Evolutionary conservation across 2,797 vertebrate species (phyloP).

Genomic region (Falco peregrinus): DNA sequence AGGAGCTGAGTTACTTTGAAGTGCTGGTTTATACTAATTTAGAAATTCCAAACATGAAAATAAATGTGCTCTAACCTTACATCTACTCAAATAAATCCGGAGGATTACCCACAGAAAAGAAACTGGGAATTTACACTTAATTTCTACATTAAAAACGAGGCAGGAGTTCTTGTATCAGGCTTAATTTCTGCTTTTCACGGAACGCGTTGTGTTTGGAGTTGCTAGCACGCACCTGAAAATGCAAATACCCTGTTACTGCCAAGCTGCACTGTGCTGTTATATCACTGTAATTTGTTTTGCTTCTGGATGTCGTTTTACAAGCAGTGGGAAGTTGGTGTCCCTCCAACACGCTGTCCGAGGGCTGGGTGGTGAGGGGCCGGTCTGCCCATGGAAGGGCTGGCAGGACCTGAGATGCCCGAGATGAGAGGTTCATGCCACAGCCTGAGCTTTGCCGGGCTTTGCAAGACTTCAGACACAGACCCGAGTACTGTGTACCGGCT

Average conservation of each 20-base stretch:
- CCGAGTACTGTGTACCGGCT: accelerated
- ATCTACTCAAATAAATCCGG: conserved; percentile 34
- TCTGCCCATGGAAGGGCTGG: accelerated
- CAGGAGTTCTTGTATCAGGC: background rate
- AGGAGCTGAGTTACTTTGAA: conserved; percentile 60
- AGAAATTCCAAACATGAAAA: conserved; percentile 62
- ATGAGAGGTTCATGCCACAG: accelerated
- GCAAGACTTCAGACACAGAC: background rate
- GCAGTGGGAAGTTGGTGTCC: background rate
- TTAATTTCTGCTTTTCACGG: background rate
- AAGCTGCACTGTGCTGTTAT: accelerated
- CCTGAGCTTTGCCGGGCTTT: background rate
- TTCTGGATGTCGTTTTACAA: background rate
- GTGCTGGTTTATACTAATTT: conserved; percentile 64
- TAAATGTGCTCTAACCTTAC: conserved; percentile 48
- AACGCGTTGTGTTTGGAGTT: background rate
- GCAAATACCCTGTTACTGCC: background rate
- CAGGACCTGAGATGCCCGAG: background rate
- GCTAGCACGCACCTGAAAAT: background rate
- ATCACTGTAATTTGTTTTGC: accelerated
- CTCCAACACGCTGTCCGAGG: accelerated
- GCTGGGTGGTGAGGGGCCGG: accelerated
- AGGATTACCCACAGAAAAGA: conserved; percentile 57
- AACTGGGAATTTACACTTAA: conserved; percentile 54
- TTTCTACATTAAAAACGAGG: conserved; percentile 34